A percentile compares a stretch with the other conserved stretches of the same genome.
These are phyloP conservation scores for Gortyna flavago DNA, from an alignment of 2,888 invertebrate species.

Conservation along the genomic window DNA sequence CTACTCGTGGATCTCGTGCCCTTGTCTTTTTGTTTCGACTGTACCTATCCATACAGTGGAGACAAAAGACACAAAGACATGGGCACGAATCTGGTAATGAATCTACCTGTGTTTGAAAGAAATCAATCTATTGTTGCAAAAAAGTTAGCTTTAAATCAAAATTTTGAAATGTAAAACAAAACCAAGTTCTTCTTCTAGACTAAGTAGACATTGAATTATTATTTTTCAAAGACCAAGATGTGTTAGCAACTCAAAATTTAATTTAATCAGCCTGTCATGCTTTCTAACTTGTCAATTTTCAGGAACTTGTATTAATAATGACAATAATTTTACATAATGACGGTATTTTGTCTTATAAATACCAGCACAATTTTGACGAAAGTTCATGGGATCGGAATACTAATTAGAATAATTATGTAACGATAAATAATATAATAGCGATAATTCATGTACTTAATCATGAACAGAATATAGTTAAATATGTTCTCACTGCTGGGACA, in stretches of 20 bases:
- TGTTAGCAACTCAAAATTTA: constrained; percentile 28
- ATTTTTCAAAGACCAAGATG: constrained; percentile 36
- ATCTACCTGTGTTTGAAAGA: no score
- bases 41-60: no score
- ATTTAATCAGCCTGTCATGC: constrained; percentile 25
- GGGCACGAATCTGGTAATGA: no score
- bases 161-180: constrained; percentile 22
- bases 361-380: background rate
- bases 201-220: constrained; percentile 28
- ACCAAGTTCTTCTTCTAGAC: constrained; percentile 1
- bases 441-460: no score
- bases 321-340: constrained; percentile 3
- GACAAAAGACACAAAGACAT: no score
- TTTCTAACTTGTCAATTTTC: constrained; percentile 23
- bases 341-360: background rate
- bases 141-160: constrained; percentile 26
- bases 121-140: no score
- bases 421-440: background rate
- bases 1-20: no score
- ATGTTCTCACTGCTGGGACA: background rate
- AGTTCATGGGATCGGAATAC: background rate
- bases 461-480: background rate
- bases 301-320: background rate
- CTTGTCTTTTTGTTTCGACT: no score
- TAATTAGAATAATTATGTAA: background rate